Percentiles rank a stretch among this genome's conserved stretches.
Evolutionary conservation across 2,888 invertebrate species (phyloP).

Genomic region (Xestia rhomboidea): DNA sequence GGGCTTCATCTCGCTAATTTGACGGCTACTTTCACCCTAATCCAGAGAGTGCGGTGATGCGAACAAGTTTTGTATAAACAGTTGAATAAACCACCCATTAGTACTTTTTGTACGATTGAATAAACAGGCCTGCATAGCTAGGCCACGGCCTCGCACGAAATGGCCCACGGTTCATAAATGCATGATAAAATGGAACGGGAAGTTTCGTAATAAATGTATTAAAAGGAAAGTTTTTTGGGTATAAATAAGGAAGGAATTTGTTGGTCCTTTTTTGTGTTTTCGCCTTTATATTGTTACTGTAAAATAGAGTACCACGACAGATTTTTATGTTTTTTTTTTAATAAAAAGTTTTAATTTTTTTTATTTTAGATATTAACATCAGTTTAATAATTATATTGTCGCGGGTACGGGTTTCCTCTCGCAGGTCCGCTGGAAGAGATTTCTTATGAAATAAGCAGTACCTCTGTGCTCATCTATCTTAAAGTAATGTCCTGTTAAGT

Average conservation of each 20-base stretch:
- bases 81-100: conserved; percentile 63
- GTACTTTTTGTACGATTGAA: conserved; percentile 53
- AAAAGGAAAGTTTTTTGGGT: conserved; percentile 29
- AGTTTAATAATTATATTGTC: neutral
- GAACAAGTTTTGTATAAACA: conserved; percentile 56
- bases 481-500: too few relatives aligned
- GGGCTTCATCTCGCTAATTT: conserved; percentile 55
- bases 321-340: too few relatives aligned
- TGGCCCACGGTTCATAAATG: conserved; percentile 40
- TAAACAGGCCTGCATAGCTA: conserved; percentile 45
- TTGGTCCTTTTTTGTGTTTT: conserved; percentile 6
- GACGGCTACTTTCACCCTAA: conserved; percentile 49
- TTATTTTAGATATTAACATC: too few relatives aligned
- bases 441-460: too few relatives aligned
- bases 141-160: conserved; percentile 28
- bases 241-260: conserved; percentile 3
- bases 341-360: too few relatives aligned
- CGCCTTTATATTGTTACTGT: neutral
- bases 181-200: conserved; percentile 30
- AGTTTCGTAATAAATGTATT: conserved; percentile 31
- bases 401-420: too few relatives aligned
- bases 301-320: neutral
- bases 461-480: too few relatives aligned
- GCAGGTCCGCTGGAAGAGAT: too few relatives aligned
- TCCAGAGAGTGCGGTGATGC: conserved; percentile 54